Conservation (phyloP, 2,797 vertebrate species). For the Pangasius sanitwongsei region DNA sequence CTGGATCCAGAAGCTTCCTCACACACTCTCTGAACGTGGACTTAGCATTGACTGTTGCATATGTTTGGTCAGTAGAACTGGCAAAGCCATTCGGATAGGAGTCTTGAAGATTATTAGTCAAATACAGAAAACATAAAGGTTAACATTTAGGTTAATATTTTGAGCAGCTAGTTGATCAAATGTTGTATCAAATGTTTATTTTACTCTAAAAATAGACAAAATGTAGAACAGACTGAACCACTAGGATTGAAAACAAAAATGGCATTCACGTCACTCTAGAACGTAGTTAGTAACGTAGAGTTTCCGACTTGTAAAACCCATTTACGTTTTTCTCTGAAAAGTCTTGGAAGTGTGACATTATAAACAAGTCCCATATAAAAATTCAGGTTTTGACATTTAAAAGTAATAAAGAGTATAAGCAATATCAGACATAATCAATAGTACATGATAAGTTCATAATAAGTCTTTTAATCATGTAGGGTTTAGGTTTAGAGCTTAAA, state of each 20-base stretch:
- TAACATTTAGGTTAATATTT: neutral
- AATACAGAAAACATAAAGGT: neutral
- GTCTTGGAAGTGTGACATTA: neutral
- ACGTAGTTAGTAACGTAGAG: neutral
- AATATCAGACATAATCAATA: neutral
- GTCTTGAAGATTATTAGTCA: neutral
- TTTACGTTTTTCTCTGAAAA: neutral
- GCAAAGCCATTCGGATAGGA: neutral
- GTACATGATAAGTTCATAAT: neutral
- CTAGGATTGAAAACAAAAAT: neutral
- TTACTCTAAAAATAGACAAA: neutral
- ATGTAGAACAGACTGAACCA: neutral
- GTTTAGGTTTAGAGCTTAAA: neutral
- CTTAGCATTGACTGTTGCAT: neutral
- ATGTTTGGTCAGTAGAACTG: neutral
- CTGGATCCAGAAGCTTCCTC: slow-evolving; percentile 61
- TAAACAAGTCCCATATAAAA: neutral
- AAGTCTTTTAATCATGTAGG: neutral
- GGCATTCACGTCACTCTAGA: neutral
- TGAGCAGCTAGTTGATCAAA: neutral
- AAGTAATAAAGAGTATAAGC: neutral
- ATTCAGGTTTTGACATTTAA: neutral
- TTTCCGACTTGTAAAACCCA: neutral
- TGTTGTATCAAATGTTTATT: neutral
- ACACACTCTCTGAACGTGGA: neutral